These are phyloP conservation scores for Himalopsyche kuldschensis DNA, from an alignment of 2,888 invertebrate genomes.

Conservation along the genomic window DNA sequence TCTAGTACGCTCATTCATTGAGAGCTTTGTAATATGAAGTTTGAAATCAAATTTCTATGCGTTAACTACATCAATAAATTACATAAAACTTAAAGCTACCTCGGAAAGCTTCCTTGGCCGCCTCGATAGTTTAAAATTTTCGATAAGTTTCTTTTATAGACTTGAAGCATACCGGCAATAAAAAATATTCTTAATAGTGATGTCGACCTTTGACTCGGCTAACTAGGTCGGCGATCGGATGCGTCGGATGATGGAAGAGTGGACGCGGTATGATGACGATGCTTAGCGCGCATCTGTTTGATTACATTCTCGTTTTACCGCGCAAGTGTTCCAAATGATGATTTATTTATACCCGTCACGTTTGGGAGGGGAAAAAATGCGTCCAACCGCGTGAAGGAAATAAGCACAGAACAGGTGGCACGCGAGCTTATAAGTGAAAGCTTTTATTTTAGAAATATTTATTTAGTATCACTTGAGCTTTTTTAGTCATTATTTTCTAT, in stretches of 20 bases:
- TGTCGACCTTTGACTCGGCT: neutral
- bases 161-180: neutral
- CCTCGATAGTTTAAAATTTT: neutral
- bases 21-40: too few species aligned
- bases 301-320: neutral
- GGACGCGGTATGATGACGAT: neutral
- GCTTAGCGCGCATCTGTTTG: neutral
- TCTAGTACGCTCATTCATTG: too few species aligned
- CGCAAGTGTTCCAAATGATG: neutral
- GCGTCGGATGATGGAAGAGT: neutral
- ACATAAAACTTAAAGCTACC: too few species aligned
- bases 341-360: neutral
- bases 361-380: neutral
- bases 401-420: neutral
- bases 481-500: too few species aligned
- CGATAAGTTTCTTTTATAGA: neutral
- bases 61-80: too few species aligned
- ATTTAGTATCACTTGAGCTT: too few species aligned
- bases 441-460: too few species aligned
- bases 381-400: neutral
- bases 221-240: neutral
- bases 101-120: too few species aligned
- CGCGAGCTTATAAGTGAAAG: neutral
- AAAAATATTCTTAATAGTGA: neutral
- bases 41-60: too few species aligned